Evolutionary conservation across 1,140 invertebrate species (phyloP), one percentile per base, ranked within the genome.

Genomic region (Drosophila tristis): DNA sequence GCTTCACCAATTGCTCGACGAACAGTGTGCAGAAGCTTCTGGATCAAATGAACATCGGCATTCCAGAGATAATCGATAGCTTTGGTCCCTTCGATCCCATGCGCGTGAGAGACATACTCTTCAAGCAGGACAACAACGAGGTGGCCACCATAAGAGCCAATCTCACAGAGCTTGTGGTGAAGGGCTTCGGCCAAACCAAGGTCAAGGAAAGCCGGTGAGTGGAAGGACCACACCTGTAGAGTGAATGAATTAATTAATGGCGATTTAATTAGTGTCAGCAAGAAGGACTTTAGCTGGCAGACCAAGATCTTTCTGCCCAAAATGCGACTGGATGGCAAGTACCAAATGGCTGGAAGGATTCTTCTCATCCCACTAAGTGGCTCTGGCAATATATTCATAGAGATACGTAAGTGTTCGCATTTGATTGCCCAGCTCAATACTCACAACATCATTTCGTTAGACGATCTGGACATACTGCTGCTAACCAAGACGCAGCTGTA

Each of bases 281-380:
- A 93, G 8, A 94, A 94, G 85, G 94, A 94, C 8, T 95, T 95
- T 74, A 93, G 94, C 72, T 95, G 95, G 91, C 93, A 93, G 53
- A 95, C 95, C 0, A 94, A 93, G 90, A 86, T 95, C 13, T 91
- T 92, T 60, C 81, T 95, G 2, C 94, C 94, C 15, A 94, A 94
- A 91, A 93, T 95, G 80, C 93, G 94, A 74, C 93, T 96, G 44
- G 95, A 96, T 81, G 95, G 95, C 4, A 94, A 94, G 16, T 96
- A 96, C 74, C 93, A 95, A 67, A 92, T 96, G 60, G 93, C 94
- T 66, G 95, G 95, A 31, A 94, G 95, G 70, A 95, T 96, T 78
- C 91, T 96, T n/a, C 91, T 96, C 2, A 94, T 96, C 71, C 95
- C 95, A 3, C 90, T 96, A 16, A 93, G 94, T 49, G 95, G 95